A percentile compares a stretch with the other conserved stretches of the same genome.
phyloP scores from a whole-genome alignment of 2,113 vertebrate species.

The Hirundichthys speculiger region DNA sequence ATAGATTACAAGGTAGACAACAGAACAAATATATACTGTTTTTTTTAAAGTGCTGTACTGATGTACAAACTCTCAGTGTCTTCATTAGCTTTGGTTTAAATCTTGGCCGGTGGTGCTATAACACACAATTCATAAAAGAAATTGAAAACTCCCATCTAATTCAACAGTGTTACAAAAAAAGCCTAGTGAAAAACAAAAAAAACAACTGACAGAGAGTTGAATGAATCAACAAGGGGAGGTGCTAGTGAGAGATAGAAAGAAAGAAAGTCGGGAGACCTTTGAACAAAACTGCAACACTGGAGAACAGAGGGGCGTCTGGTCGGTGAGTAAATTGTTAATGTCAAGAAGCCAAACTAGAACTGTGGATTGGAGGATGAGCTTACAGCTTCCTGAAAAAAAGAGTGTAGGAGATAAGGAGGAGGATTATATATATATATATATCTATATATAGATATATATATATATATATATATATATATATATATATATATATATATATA shows the following conservation, averaged over 20 bases:
- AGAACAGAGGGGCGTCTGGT: conserved; percentile 44
- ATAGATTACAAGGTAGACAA: not conserved
- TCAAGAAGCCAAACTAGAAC: conserved; percentile 58
- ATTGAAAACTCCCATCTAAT: conserved; percentile 15
- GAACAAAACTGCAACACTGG: conserved; percentile 29
- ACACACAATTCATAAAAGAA: not conserved
- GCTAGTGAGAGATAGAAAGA: not conserved
- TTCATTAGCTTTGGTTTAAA: not conserved
- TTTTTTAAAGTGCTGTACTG: not conserved
- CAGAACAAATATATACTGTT: too few relatives aligned
- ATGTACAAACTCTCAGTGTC: not conserved
- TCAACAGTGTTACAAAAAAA: conserved; percentile 10
- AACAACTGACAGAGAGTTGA: conserved; percentile 4
- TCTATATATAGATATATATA: too few relatives aligned
- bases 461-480: too few relatives aligned
- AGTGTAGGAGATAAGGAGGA: not conserved
- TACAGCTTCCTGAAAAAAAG: conserved; percentile 31
- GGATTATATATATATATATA: too few relatives aligned
- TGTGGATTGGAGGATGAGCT: conserved; percentile 58
- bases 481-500: too few relatives aligned
- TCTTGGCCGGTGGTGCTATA: not conserved
- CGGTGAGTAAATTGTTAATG: conserved; percentile 45
- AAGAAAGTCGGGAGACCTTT: conserved; percentile 31
- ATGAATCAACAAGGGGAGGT: conserved; percentile 9
- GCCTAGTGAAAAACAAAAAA: not conserved